Conservation (phyloP, 2,888 invertebrate genomes). For the Parascotia fuliginaria region DNA sequence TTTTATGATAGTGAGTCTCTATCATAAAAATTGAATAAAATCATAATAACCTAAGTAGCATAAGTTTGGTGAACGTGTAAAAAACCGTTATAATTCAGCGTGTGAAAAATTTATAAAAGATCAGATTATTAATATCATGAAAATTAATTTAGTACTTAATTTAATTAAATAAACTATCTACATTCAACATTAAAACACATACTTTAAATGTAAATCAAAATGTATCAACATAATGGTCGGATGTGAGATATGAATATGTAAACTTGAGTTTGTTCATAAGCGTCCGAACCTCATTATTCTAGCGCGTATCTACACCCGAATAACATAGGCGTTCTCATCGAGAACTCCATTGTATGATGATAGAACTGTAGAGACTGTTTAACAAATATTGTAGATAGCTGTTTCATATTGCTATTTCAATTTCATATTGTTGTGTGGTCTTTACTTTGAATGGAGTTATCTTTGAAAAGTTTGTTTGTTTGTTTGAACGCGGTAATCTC, state of each 20-base stretch:
- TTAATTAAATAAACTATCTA: neutral
- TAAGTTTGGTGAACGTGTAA: no score
- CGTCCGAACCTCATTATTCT: constrained; percentile 9
- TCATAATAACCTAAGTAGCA: no score
- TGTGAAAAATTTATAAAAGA: no score
- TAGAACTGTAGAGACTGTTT: constrained; percentile 10
- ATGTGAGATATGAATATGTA: constrained; percentile 12
- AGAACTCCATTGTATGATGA: constrained; percentile 8
- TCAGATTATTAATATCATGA: no score
- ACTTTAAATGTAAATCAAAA: constrained; percentile 4
- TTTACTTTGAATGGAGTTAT: no score
- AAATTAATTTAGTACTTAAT: neutral
- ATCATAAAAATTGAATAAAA: no score
- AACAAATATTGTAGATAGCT: constrained; percentile 4
- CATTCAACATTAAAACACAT: neutral
- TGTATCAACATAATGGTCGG: constrained; percentile 5
- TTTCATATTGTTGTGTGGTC: no score
- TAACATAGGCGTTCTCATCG: constrained; percentile 10
- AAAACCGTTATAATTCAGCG: no score
- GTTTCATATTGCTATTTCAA: constrained; percentile 3
- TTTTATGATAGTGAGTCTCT: no score
- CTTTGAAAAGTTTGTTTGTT: no score
- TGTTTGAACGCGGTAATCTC: no score
- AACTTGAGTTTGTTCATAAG: constrained; percentile 13
- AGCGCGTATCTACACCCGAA: constrained; percentile 5